Evolutionary conservation across 2,797 vertebrate genomes (phyloP).

Genomic region (Astyanax mexicanus): DNA sequence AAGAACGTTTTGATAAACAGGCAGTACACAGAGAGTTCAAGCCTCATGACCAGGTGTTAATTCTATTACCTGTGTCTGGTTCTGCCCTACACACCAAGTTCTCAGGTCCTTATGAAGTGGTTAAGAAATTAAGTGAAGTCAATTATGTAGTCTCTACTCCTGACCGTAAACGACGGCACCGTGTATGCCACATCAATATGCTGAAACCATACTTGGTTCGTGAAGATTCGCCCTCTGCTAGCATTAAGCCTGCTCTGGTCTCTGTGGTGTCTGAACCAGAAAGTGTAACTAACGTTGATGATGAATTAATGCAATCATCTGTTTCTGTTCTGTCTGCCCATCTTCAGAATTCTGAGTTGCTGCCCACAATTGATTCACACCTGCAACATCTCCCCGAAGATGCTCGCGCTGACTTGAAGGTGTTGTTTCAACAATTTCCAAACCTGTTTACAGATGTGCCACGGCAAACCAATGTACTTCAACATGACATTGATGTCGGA

Average conservation of each 20-base stretch:
- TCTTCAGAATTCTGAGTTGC: background rate
- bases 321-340: background rate
- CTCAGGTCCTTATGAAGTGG: background rate
- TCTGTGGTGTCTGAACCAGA: background rate
- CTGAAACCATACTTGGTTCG: background rate
- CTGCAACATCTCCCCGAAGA: background rate
- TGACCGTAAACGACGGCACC: background rate
- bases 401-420: background rate
- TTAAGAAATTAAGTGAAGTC: background rate
- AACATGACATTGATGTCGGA: constrained; percentile 40
- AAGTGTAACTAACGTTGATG: background rate
- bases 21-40: background rate
- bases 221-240: background rate
- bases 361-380: background rate
- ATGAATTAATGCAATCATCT: background rate
- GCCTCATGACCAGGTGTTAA: constrained; percentile 9
- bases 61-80: constrained; percentile 13
- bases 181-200: constrained; percentile 19
- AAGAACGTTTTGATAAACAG: background rate
- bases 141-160: constrained; percentile 19
- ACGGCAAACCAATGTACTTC: background rate
- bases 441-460: background rate
- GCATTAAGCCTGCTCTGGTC: background rate
- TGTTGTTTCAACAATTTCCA: background rate
- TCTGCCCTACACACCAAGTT: background rate